A percentile compares a stretch with the other conserved stretches of the same genome.
Conservation (phyloP, 1,140 invertebrate species). For the Zaprionus ghesquierei region DNA sequence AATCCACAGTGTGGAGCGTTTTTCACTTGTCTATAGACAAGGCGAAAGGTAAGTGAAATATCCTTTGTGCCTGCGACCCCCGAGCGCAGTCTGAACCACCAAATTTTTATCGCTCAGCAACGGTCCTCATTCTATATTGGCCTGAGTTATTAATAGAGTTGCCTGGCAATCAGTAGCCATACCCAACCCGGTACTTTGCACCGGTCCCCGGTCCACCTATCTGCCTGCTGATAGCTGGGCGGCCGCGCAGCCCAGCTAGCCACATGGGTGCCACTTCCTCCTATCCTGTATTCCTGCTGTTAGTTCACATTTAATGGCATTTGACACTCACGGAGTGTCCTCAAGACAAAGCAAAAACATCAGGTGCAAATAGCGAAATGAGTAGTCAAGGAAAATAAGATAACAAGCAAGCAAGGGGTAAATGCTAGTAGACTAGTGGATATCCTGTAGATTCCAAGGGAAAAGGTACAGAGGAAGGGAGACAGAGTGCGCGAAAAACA, state of each 20-base stretch:
- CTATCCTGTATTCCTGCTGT: slow-evolving; percentile 42
- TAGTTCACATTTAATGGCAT: slow-evolving; percentile 77
- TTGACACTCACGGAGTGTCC: slow-evolving; percentile 62
- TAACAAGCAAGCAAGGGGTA: background rate
- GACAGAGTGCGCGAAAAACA: no score
- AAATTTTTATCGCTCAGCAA: background rate
- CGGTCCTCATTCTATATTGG: slow-evolving; percentile 11
- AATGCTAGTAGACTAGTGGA: background rate
- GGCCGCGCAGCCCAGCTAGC: slow-evolving; percentile 45
- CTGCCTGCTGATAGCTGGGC: no score
- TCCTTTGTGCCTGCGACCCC: slow-evolving; percentile 34
- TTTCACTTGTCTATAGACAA: slow-evolving; percentile 59
- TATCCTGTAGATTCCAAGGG: background rate
- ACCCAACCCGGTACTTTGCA: background rate
- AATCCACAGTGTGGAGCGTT: no score
- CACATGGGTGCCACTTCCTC: slow-evolving; percentile 50
- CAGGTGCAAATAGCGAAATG: slow-evolving; percentile 46
- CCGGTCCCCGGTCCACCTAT: background rate
- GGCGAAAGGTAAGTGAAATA: slow-evolving; percentile 62
- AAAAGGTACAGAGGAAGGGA: no score
- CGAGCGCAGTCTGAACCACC: background rate
- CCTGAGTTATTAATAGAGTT: background rate
- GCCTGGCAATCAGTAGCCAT: slow-evolving; percentile 68
- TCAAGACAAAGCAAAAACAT: slow-evolving; percentile 55
- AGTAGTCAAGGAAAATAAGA: slow-evolving; percentile 15